Evolutionary conservation across 2,888 invertebrate species (phyloP).

Genomic region (Micropterix aruncella): DNA sequence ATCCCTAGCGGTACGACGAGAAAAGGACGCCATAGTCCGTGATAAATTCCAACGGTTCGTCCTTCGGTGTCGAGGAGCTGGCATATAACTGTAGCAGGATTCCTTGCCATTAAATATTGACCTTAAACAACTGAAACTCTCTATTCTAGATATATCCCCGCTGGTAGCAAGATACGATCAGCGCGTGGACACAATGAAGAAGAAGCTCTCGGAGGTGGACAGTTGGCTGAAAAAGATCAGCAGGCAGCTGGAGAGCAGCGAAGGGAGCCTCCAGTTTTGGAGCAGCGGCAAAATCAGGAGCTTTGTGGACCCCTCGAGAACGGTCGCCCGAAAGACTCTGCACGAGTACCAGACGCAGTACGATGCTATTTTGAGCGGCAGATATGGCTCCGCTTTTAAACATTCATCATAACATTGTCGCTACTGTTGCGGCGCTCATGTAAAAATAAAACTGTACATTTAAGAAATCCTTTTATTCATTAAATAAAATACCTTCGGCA

Average conservation of each 20-base stretch:
- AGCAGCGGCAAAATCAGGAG: not conserved
- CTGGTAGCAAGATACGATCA: not conserved
- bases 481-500: no score
- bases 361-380: not conserved
- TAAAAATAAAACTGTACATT: no score
- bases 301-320: not conserved
- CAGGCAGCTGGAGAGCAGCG: not conserved
- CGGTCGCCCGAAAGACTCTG: not conserved
- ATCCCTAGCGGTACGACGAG: no score
- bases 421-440: no score
- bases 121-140: no score
- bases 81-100: no score
- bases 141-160: not conserved
- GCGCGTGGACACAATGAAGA: not conserved
- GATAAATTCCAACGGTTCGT: no score
- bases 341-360: not conserved
- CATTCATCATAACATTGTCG: no score
- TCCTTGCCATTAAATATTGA: no score
- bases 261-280: not conserved
- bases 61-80: no score
- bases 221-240: not conserved
- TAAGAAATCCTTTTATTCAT: no score
- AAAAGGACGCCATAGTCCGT: no score
- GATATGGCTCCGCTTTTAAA: not conserved
- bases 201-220: not conserved